Evolutionary conservation across 2,797 vertebrate genomes (phyloP).

Genomic region (Myotis myotis): DNA sequence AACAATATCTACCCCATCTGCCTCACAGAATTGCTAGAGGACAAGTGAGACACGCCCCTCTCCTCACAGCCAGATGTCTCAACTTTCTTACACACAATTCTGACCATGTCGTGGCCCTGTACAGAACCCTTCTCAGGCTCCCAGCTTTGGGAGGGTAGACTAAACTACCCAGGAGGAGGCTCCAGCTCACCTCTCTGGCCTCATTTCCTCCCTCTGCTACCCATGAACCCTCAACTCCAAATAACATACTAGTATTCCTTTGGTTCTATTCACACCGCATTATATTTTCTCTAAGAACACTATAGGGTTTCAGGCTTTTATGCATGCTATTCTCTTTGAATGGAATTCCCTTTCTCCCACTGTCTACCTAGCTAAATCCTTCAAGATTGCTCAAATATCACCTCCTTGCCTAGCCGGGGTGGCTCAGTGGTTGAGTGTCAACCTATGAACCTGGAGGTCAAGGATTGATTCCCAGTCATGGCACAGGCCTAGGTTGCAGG

Average conservation of each 20-base stretch:
- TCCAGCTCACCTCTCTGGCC: neutral
- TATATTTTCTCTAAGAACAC: neutral
- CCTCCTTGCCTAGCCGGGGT: neutral
- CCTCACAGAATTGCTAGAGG: neutral
- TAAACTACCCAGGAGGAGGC: neutral
- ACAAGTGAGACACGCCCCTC: neutral
- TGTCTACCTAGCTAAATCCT: slow-evolving; percentile 7
- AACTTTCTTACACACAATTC: neutral
- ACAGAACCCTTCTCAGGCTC: neutral
- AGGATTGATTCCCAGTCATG: no score
- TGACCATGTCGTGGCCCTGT: neutral
- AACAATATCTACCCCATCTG: neutral
- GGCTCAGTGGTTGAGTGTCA: no score
- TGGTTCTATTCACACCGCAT: neutral
- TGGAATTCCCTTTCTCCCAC: neutral
- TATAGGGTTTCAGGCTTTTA: neutral
- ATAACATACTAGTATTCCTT: neutral
- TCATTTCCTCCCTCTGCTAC: neutral
- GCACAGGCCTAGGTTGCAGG: no score
- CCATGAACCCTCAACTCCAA: neutral
- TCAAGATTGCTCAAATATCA: neutral
- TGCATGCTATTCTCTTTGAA: neutral
- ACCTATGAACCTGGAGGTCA: no score
- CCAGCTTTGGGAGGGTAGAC: neutral
- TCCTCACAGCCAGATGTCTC: neutral